Evolutionary conservation across 2,888 invertebrate species (phyloP).

Genomic region (Petrophora chlorosata): DNA sequence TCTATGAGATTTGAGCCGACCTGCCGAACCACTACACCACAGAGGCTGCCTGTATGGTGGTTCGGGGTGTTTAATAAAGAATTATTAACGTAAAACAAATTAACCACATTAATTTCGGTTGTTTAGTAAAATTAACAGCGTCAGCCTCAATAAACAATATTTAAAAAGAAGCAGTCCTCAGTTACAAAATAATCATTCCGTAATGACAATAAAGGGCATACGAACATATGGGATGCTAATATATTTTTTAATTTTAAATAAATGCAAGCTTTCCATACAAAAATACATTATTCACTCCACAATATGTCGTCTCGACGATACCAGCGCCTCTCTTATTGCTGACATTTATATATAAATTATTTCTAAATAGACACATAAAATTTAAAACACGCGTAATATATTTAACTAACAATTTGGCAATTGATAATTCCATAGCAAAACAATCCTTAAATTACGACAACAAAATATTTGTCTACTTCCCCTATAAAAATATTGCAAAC

Average conservation of each 20-base stretch:
- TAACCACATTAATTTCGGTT: too few species aligned
- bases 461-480: background rate
- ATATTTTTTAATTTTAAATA: constrained; percentile 27
- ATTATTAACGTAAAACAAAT: too few species aligned
- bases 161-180: constrained; percentile 8
- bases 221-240: constrained; percentile 29
- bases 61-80: too few species aligned
- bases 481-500: background rate
- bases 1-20: too few species aligned
- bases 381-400: constrained; percentile 7
- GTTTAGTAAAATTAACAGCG: background rate
- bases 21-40: too few species aligned
- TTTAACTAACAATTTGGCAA: constrained; percentile 13
- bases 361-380: constrained; percentile 18
- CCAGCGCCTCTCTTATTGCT: constrained; percentile 51
- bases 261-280: constrained; percentile 38
- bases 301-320: constrained; percentile 41
- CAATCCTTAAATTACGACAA: background rate
- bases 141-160: background rate
- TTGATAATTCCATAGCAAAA: background rate
- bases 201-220: constrained; percentile 10
- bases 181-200: constrained; percentile 6
- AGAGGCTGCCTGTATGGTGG: too few species aligned
- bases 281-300: constrained; percentile 32
- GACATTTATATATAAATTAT: constrained; percentile 31